Conservation (phyloP, 2,797 vertebrate genomes). For the Aplochiton taeniatus region DNA sequence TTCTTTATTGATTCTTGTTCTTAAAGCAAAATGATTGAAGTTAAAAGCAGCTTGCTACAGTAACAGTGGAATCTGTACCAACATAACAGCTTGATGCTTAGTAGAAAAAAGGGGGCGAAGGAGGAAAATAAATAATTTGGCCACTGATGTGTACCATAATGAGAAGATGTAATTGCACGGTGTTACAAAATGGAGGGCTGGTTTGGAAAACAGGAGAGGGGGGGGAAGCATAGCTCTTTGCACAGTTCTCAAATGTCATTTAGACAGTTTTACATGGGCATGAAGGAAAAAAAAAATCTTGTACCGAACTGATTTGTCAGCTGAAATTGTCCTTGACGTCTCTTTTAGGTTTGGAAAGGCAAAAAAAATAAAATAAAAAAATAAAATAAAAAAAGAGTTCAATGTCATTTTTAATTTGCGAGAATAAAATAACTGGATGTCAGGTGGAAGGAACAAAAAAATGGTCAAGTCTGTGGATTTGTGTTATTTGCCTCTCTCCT, state of each 20-base stretch:
- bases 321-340: constrained; percentile 34
- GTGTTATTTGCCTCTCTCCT: constrained; percentile 40
- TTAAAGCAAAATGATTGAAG: constrained; percentile 9
- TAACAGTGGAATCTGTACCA: constrained; percentile 44
- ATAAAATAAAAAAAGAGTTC: constrained; percentile 2
- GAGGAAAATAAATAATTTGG: constrained; percentile 61
- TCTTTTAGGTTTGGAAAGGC: constrained; percentile 13
- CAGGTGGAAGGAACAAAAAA: background rate
- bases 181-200: constrained; percentile 44
- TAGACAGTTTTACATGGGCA: constrained; percentile 22
- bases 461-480: constrained; percentile 6
- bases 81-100: constrained; percentile 16
- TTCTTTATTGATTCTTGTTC: no score
- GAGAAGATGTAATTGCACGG: constrained; percentile 45
- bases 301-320: constrained; percentile 29
- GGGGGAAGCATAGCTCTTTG: constrained; percentile 19
- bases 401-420: no score
- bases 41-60: constrained; percentile 47
- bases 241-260: constrained; percentile 23
- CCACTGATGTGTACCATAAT: constrained; percentile 40
- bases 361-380: no score
- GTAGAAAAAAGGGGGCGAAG: constrained; percentile 13
- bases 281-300: background rate
- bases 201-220: background rate
- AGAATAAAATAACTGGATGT: constrained; percentile 1